Percentiles rank a stretch among this genome's conserved stretches.
Evolutionary conservation across 2,888 invertebrate genomes (phyloP).

Genomic region (Falcaria lacertinaria): DNA sequence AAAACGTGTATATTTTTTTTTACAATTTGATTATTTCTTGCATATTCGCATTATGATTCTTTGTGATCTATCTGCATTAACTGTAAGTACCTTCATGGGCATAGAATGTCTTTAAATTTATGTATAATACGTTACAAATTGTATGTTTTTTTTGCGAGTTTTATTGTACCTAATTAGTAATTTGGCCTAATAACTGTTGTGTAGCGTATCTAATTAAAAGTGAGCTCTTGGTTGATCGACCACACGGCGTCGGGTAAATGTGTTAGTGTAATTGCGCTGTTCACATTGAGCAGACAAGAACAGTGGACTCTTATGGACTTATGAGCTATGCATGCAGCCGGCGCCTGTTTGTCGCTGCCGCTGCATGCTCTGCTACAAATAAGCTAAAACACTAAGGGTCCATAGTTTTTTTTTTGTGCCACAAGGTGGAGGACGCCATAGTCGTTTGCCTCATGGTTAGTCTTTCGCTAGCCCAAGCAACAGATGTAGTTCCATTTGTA

Average conservation of each 20-base stretch:
- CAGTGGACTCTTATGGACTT: conserved; percentile 57
- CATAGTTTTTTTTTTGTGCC: too few species aligned
- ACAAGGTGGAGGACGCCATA: too few species aligned
- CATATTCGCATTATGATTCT: conserved; percentile 1
- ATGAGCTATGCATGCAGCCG: conserved; percentile 22
- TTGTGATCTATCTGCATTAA: too few species aligned
- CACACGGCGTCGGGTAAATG: conserved; percentile 24
- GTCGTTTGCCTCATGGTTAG: too few species aligned
- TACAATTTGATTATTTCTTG: conserved; percentile 8
- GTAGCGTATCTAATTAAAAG: neutral
- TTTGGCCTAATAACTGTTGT: neutral
- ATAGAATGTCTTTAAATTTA: too few species aligned
- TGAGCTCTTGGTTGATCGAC: conserved; percentile 28
- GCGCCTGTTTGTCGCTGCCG: conserved; percentile 49
- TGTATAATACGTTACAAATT: too few species aligned
- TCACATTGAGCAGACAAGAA: conserved; percentile 49
- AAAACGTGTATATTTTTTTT: too few species aligned
- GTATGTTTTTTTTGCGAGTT: too few species aligned
- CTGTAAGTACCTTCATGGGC: too few species aligned
- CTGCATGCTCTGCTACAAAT: conserved; percentile 12
- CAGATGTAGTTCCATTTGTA: too few species aligned
- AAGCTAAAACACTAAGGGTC: conserved; percentile 6
- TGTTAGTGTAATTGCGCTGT: conserved; percentile 38
- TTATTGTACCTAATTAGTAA: neutral
- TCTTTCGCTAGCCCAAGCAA: too few species aligned